Conservation (phyloP, 2,113 vertebrate genomes). For the Lagopus muta region DNA sequence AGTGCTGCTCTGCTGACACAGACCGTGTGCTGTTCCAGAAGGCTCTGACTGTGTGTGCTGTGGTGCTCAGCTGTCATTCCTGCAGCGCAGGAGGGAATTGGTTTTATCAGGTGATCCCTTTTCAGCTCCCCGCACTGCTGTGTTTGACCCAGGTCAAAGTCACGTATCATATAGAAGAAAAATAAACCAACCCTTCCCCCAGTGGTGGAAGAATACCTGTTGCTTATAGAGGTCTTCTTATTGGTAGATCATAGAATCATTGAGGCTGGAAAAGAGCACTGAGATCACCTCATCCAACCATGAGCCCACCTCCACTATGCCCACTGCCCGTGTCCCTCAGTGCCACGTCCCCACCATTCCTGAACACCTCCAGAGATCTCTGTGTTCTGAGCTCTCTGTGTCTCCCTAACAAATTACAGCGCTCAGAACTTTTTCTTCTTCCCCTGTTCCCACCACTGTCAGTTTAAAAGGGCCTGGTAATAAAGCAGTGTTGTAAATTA, state of each 20-base stretch:
- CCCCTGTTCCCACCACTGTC: background rate
- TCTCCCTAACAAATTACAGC: background rate
- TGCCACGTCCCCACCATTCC: too few species aligned
- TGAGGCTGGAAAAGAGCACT: too few species aligned
- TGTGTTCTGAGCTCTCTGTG: background rate
- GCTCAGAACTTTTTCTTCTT: background rate
- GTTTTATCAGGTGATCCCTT: conserved; percentile 50
- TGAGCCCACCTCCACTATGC: too few species aligned
- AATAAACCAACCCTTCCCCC: too few species aligned
- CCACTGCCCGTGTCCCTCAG: too few species aligned
- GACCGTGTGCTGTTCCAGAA: conserved; percentile 33
- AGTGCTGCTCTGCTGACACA: conserved; percentile 25
- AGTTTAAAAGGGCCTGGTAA: background rate
- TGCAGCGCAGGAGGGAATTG: background rate
- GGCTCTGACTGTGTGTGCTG: background rate
- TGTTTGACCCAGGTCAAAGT: background rate
- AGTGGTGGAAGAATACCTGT: conserved; percentile 24
- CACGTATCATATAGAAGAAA: background rate
- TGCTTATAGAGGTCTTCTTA: conserved; percentile 7
- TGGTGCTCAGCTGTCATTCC: background rate
- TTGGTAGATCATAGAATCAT: background rate
- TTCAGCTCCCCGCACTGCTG: background rate
- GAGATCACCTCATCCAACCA: too few species aligned
- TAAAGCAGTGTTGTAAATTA: background rate
- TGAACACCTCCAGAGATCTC: too few species aligned